Base-by-base conservation (phyloP, 2,888 invertebrate species). In the Dolichomitus sp. region DNA sequence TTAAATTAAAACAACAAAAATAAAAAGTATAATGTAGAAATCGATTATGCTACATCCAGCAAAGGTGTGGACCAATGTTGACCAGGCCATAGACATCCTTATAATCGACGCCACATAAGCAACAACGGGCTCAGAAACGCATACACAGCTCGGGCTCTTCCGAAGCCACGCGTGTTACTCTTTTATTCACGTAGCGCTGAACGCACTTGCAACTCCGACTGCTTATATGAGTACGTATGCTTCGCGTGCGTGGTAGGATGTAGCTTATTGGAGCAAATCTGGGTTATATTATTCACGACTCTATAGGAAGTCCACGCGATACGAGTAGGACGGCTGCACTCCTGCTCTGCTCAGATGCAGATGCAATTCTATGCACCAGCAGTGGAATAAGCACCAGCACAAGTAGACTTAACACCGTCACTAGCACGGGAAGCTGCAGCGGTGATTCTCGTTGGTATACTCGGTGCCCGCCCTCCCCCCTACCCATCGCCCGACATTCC, bases 221-320 rank as follows among this genome's bases (percentile, higher is more conserved):
- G 4, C 50, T 45, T 40, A 61, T 52, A 73, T 66, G 19, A 27
- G 50, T 57, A 52, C 50, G 75, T 66, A 54, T 59, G 69, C n/a
- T 69, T 37, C 52, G 59, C 72, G 77, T 59, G 81, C 83, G 84
- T 84, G 81, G 87, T 91, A 90, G 92, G 92, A 92, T 91, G 92
- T 92, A 87, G 89, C 92, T 91, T 90, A 90, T 93, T 92, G 91
- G 89, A 89, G 89, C 89, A 90, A 92, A 92, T 92, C 92, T 92
- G 91, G 90, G 90, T 92, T 91, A 91, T 91, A 89, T 90, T 89
- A 90, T 90, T 90, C 72, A 78, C 78, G 77, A 61, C 72, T 84
- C 65, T 70, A 83, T 81, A 83, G 79, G 76, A 79, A 83, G 84
- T 85, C 76, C 61, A 73, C 59, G 73, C 72, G 78, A 68, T 84